Evolutionary conservation across 1,140 invertebrate genomes (phyloP).

Genomic region (Drosophila arizonae): DNA sequence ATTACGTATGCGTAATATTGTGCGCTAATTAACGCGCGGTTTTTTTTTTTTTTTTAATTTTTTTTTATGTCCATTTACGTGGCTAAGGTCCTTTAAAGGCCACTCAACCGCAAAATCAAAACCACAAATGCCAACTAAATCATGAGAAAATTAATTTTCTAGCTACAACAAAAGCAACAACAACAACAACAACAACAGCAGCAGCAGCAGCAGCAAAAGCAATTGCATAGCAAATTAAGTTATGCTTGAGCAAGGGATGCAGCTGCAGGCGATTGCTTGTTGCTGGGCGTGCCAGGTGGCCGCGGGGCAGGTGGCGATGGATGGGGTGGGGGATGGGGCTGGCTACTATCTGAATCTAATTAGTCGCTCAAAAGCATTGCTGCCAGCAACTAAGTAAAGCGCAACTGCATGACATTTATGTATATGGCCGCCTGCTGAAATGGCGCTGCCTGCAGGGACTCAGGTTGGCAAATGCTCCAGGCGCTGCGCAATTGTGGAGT

Average conservation of each 20-base stretch:
- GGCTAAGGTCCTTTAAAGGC: slow-evolving; percentile 53
- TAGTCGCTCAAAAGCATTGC: slow-evolving; percentile 71
- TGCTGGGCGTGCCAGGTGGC: slow-evolving; percentile 9
- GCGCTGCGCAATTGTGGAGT: background rate
- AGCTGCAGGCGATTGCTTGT: slow-evolving; percentile 1
- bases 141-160: slow-evolving; percentile 77
- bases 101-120: slow-evolving; percentile 76
- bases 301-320: background rate
- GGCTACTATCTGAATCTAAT: slow-evolving; percentile 60
- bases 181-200: slow-evolving; percentile 17
- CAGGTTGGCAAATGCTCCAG: background rate
- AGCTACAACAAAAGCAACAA: slow-evolving; percentile 50
- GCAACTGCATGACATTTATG: slow-evolving; percentile 78
- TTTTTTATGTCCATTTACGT: slow-evolving; percentile 44
- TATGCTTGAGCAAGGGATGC: slow-evolving; percentile 43
- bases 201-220: slow-evolving; percentile 13
- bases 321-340: background rate
- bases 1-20: slow-evolving; percentile 44
- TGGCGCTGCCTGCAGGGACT: background rate
- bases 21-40: slow-evolving; percentile 60
- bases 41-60: slow-evolving; percentile 46
- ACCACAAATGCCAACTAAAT: slow-evolving; percentile 76
- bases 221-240: slow-evolving; percentile 78
- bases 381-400: slow-evolving; percentile 60
- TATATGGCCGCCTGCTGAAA: slow-evolving; percentile 18